Conservation (phyloP, 2,113 vertebrate species). For the Phrynosoma blainvillii region DNA sequence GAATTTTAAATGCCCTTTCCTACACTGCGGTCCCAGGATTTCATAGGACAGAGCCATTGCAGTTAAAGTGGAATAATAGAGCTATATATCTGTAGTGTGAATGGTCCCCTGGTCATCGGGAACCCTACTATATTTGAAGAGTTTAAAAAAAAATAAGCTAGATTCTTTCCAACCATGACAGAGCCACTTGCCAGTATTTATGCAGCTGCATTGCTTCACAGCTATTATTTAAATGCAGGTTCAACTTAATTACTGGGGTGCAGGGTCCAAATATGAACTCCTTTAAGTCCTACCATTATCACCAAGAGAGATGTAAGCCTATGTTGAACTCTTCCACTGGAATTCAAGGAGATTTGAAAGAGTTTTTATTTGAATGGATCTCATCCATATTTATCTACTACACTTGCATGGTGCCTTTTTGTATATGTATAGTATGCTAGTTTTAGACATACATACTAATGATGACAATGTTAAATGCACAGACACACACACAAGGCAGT, state of each 20-base stretch:
- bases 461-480: constrained; percentile 41
- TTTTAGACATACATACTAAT: constrained; percentile 36
- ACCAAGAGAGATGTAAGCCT: background rate
- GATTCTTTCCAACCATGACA: too few relatives aligned
- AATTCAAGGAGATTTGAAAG: background rate
- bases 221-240: background rate
- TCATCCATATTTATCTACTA: background rate
- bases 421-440: background rate
- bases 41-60: too few relatives aligned
- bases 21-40: too few relatives aligned
- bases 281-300: background rate
- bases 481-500: constrained; percentile 23
- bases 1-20: too few relatives aligned
- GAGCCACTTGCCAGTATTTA: background rate
- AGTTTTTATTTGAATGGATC: background rate
- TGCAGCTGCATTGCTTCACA: background rate
- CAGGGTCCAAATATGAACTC: background rate
- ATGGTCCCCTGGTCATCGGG: too few relatives aligned
- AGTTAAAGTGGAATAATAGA: too few relatives aligned
- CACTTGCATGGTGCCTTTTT: constrained; percentile 4
- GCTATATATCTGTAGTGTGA: too few relatives aligned
- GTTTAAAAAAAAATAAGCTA: too few relatives aligned
- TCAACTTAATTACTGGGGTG: background rate
- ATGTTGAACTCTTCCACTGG: background rate
- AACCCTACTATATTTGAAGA: too few relatives aligned